Evolutionary conservation across 1,140 invertebrate species (phyloP).

Genomic region (Drosophila teissieri): DNA sequence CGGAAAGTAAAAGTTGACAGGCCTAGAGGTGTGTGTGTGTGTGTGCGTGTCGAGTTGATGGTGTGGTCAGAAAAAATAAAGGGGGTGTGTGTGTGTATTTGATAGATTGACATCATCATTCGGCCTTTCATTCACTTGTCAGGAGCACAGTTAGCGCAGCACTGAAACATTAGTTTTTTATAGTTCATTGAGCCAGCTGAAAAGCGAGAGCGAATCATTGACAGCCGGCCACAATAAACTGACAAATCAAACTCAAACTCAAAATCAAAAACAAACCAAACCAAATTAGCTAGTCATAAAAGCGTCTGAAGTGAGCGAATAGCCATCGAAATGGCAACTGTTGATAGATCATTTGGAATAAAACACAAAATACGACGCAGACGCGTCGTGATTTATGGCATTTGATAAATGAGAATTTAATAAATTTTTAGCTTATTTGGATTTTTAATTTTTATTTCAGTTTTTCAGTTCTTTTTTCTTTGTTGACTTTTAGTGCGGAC

Average conservation of each 20-base stretch:
- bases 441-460: slow-evolving; percentile 32
- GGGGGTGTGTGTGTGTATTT: slow-evolving; percentile 20
- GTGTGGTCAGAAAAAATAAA: slow-evolving; percentile 12
- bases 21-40: slow-evolving; percentile 12
- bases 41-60: not conserved
- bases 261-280: slow-evolving; percentile 62
- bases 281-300: slow-evolving; percentile 80
- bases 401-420: slow-evolving; percentile 83
- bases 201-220: slow-evolving; percentile 36
- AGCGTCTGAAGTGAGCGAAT: slow-evolving; percentile 23
- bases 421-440: slow-evolving; percentile 75
- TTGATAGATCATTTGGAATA: slow-evolving; percentile 76
- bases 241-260: slow-evolving; percentile 66
- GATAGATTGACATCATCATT: slow-evolving; percentile 72
- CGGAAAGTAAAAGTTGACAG: slow-evolving; percentile 72
- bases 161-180: slow-evolving; percentile 70
- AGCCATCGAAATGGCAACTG: slow-evolving; percentile 69
- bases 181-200: slow-evolving; percentile 68
- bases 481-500: slow-evolving; percentile 36
- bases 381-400: slow-evolving; percentile 75
- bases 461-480: not conserved
- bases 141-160: slow-evolving; percentile 55
- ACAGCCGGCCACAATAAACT: slow-evolving; percentile 56
- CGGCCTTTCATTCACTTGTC: slow-evolving; percentile 66
- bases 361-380: slow-evolving; percentile 40